phyloP scores from a whole-genome alignment of 2,888 invertebrate genomes.

The Tricholauxania praeusta region DNA sequence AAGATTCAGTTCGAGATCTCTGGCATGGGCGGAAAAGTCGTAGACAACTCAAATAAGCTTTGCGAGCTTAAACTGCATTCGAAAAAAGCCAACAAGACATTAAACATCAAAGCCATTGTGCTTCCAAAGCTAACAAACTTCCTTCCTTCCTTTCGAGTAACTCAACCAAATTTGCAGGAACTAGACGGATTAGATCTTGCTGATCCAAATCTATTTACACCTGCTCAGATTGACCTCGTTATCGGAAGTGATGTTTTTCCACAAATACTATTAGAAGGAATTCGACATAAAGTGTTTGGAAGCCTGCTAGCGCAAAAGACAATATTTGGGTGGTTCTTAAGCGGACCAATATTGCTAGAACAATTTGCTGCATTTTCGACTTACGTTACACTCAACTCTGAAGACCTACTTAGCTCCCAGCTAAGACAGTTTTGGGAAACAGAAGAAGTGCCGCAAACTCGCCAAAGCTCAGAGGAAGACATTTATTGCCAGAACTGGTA shows the following conservation, averaged over 20 bases:
- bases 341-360: not conserved
- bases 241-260: slow-evolving; percentile 8
- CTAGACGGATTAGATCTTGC: not conserved
- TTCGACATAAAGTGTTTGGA: not conserved
- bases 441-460: not conserved
- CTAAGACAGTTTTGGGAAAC: too few relatives aligned
- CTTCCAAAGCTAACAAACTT: not conserved
- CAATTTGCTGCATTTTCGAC: too few relatives aligned
- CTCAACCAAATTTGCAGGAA: not conserved
- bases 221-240: slow-evolving; percentile 1
- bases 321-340: too few relatives aligned
- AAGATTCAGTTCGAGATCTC: slow-evolving; percentile 16
- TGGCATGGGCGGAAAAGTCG: slow-evolving; percentile 20
- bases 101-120: not conserved
- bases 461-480: not conserved
- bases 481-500: not conserved
- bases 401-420: too few relatives aligned
- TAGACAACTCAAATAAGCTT: slow-evolving; percentile 22
- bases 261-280: not conserved
- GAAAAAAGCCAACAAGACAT: not conserved
- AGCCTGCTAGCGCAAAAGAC: too few relatives aligned
- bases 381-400: too few relatives aligned
- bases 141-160: not conserved
- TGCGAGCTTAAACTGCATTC: slow-evolving; percentile 5
- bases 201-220: slow-evolving; percentile 29